Evolutionary conservation across 2,888 invertebrate genomes (phyloP).

Genomic region (Drosophila kuntzei): DNA sequence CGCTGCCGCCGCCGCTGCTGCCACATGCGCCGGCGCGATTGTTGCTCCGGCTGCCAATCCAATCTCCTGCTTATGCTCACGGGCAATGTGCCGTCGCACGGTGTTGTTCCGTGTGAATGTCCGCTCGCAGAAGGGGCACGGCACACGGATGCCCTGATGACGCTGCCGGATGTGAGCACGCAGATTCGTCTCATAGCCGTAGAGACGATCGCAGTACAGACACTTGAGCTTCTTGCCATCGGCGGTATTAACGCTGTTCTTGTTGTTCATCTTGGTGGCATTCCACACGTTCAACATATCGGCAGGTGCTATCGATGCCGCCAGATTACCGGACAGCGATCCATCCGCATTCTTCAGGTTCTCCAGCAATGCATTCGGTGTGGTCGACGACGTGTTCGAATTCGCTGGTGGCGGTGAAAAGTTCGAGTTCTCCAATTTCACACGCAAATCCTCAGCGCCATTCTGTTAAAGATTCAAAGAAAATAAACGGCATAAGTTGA

Average conservation of each 20-base stretch:
- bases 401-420: slow-evolving; percentile 88
- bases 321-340: slow-evolving; percentile 83
- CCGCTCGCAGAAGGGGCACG: slow-evolving; percentile 95
- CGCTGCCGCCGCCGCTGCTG: slow-evolving; percentile 83
- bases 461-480: slow-evolving; percentile 63
- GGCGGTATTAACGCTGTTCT: slow-evolving; percentile 92
- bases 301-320: slow-evolving; percentile 86
- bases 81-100: slow-evolving; percentile 94
- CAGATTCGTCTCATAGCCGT: slow-evolving; percentile 96
- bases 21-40: slow-evolving; percentile 81
- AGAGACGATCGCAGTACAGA: slow-evolving; percentile 95
- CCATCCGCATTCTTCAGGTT: slow-evolving; percentile 83
- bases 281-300: slow-evolving; percentile 88
- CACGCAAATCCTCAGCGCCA: slow-evolving; percentile 90
- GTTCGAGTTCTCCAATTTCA: slow-evolving; percentile 87
- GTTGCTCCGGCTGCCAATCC: slow-evolving; percentile 83
- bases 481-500: not conserved
- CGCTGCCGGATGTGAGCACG: slow-evolving; percentile 96
- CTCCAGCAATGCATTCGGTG: slow-evolving; percentile 86
- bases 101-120: slow-evolving; percentile 97
- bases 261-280: slow-evolving; percentile 88
- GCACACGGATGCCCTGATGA: slow-evolving; percentile 96
- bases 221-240: slow-evolving; percentile 96
- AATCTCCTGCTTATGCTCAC: slow-evolving; percentile 92
- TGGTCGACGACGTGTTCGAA: slow-evolving; percentile 87